These are phyloP conservation scores for Timandra comae DNA, from an alignment of 2,888 invertebrate species.

Conservation along the genomic window DNA sequence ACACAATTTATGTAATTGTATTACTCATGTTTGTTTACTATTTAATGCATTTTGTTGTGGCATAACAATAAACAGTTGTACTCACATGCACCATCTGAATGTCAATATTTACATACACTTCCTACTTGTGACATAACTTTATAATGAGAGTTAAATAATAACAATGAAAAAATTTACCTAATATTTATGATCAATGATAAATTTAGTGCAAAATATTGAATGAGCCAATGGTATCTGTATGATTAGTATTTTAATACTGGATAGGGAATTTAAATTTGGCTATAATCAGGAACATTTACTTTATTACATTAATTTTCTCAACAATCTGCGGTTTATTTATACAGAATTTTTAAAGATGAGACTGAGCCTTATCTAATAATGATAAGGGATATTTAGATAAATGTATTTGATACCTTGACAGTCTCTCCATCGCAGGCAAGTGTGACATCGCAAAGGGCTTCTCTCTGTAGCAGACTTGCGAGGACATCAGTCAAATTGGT, in stretches of 20 bases:
- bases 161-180: too few relatives aligned
- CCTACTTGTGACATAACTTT: constrained; percentile 35
- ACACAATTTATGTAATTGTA: constrained; percentile 27
- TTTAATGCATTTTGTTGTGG: constrained; percentile 55
- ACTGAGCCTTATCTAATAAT: too few relatives aligned
- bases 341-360: too few relatives aligned
- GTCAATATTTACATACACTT: constrained; percentile 51
- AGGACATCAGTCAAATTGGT: constrained; percentile 93
- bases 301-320: too few relatives aligned
- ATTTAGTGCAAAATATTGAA: too few relatives aligned
- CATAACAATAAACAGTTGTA: constrained; percentile 55
- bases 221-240: too few relatives aligned
- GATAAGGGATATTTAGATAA: not conserved
- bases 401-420: constrained; percentile 78
- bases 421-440: constrained; percentile 94
- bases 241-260: too few relatives aligned
- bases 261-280: too few relatives aligned
- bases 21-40: constrained; percentile 65
- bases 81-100: constrained; percentile 34
- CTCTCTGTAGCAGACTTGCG: constrained; percentile 89
- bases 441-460: constrained; percentile 94
- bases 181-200: too few relatives aligned
- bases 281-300: too few relatives aligned
- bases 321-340: too few relatives aligned
- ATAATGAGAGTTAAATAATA: constrained; percentile 1